phyloP scores from a whole-genome alignment of 1,140 invertebrate species.

The Drosophila takahashii region DNA sequence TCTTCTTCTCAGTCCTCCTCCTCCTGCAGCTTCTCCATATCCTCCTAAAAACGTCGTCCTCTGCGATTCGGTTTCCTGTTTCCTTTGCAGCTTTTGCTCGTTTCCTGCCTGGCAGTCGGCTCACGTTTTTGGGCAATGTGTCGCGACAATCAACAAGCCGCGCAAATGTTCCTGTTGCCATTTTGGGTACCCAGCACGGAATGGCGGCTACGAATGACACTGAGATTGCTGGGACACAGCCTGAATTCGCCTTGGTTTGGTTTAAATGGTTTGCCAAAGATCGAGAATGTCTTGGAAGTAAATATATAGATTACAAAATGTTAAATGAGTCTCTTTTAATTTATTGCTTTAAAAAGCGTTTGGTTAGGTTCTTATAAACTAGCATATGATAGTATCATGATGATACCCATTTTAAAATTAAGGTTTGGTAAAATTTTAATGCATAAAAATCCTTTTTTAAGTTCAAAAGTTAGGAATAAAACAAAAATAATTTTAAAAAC shows the following conservation, averaged over 20 bases:
- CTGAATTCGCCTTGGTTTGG: background rate
- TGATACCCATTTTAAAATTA: too few species aligned
- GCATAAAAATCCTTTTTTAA: too few species aligned
- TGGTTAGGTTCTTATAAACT: too few species aligned
- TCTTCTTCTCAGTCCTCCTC: background rate
- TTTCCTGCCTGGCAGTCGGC: slow-evolving; percentile 53
- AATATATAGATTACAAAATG: background rate
- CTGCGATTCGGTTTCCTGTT: slow-evolving; percentile 22
- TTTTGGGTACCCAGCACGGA: slow-evolving; percentile 42
- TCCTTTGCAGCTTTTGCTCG: slow-evolving; percentile 14
- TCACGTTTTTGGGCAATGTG: slow-evolving; percentile 80
- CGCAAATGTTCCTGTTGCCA: slow-evolving; percentile 48
- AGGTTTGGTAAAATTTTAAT: too few species aligned
- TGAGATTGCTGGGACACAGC: slow-evolving; percentile 10
- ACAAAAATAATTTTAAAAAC: too few species aligned
- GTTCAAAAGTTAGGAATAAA: too few species aligned
- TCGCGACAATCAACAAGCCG: slow-evolving; percentile 78
- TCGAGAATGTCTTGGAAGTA: background rate
- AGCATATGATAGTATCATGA: too few species aligned
- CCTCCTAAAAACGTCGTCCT: background rate
- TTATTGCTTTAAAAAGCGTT: too few species aligned
- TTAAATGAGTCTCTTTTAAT: too few species aligned
- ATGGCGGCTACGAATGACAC: background rate
- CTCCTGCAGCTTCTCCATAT: background rate
- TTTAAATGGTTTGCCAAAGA: slow-evolving; percentile 5